Evolutionary conservation across 1,140 invertebrate species (phyloP), one percentile per base, ranked within the genome.

Genomic region (Tetramorium parvispinum): DNA sequence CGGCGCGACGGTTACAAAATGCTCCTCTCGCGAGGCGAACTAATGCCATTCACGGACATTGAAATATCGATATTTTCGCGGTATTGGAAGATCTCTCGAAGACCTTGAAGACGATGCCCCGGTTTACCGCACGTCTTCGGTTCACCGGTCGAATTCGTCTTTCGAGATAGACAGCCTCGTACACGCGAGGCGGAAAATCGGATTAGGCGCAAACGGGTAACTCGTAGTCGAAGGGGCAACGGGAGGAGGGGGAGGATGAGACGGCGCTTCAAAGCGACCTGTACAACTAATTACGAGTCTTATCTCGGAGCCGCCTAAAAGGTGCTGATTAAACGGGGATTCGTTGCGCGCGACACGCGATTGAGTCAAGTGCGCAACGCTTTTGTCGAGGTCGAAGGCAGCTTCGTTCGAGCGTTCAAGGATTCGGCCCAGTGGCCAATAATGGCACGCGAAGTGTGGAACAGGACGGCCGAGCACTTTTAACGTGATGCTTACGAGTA

Each of bases 241-340:
- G 2, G 6, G 21, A 40, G 24, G 27, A 18, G 13, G n/a, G 43
- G 75, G 57, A 37, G 40, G 13, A 24, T 11, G 43, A 65, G 85
- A n/a, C 40, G 43, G 55, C 21, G 66, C 61, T 79, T 90, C 81
- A 90, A 87, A 90, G 88, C 76, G 55, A 90, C 81, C 73, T 87
- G 79, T 87, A 85, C 77, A 90, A 90, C 88, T 90, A 90, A 90
- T 90, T 90, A 90, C 88, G 32, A 90, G 81, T 81, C 86, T 87
- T 90, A 90, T 90, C 88, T 79, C 57, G 53, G 11, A 55, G 24
- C 18, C 57, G 55, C 40, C 61, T 77, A 81, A 90, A 90, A 90
- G 89, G 76, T 81, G 86, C 63, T 90, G 88, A 90, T 90, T 90
- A 90, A 90, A 90, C 89, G 61, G 43, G 51, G 76, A 90, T 90